Conservation (phyloP, 2,888 invertebrate genomes). For the Amiota minor region DNA sequence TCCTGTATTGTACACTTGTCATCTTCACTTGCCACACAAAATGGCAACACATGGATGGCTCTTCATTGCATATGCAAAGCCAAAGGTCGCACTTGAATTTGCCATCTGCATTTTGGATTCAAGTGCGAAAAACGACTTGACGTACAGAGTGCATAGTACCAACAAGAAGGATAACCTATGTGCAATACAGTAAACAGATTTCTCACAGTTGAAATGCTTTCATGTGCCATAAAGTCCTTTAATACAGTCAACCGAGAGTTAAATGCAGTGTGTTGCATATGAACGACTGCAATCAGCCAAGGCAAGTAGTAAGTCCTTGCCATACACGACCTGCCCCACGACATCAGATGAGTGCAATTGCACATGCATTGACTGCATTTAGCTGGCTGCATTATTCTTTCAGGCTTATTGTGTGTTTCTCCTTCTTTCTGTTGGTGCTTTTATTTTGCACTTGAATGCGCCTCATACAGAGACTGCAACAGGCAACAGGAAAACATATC, state of each 20-base stretch:
- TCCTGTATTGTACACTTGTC: background rate
- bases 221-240: constrained; percentile 60
- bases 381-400: constrained; percentile 58
- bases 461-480: background rate
- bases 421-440: constrained; percentile 44
- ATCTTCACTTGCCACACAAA: background rate
- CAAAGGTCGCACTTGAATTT: background rate
- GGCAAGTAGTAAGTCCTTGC: constrained; percentile 34
- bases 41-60: constrained; percentile 1
- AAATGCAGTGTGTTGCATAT: constrained; percentile 57
- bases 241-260: constrained; percentile 68
- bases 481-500: background rate
- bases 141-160: constrained; percentile 55
- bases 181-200: constrained; percentile 36
- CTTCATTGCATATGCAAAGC: background rate
- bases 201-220: constrained; percentile 41
- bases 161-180: background rate
- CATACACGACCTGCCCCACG: constrained; percentile 26
- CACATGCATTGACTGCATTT: constrained; percentile 55
- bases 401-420: constrained; percentile 12
- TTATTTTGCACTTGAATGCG: constrained; percentile 51
- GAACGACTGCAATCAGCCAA: constrained; percentile 45
- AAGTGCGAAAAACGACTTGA: constrained; percentile 50
- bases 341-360: constrained; percentile 37
- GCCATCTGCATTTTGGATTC: constrained; percentile 39